Base-by-base conservation (phyloP, 2,113 vertebrate genomes). In the Monopterus albus region DNA sequence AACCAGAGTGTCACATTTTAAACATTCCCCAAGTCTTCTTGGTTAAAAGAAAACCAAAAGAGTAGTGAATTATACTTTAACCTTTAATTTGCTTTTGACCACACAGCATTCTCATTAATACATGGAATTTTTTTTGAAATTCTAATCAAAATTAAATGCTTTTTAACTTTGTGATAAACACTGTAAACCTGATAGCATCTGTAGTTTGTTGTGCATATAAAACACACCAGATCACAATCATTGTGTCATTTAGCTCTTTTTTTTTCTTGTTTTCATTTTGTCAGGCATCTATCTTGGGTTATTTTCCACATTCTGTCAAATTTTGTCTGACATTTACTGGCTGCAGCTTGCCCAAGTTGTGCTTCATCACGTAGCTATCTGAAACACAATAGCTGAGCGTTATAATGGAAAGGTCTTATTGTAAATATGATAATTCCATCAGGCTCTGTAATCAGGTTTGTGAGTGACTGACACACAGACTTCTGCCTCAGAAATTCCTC, bases 401-500 rank as follows among this genome's bases (percentile, higher is more conserved):
- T 35, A 62, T 14, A 42, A 77, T 45, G 33, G 53, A 80, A 89
- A 88, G 83, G 81, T 87, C 80, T 87, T 45, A 63, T 80, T 82
- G 73, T 85, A 73, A 82, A 88, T 85, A 81, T 70, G 82, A 86
- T 78, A 71, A 86, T 79, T 83, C 60, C 63, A 77, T 84, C 76
- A 79, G 60, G 20, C 61, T 50, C 72, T 61, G 57, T 71, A 75
- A 82, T 87, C 87, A 63, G 31, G 65, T 79, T 45, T 63, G 33
- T 62, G 65, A 67, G 53, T 57, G 58, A 73, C 78, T 58, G 72
- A 82, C 64, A 75, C 15, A 46, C 68, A 42, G n/a, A 61, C 15
- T 7, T 8, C 42, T 1, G 46, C 46, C 23, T 3, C 4, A 63
- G 42, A 42, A 71, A 63, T 31, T 21, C 55, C 33, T 49, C n/a